Conservation (phyloP, 2,888 invertebrate species). For the Fissipunctia ypsillon region DNA sequence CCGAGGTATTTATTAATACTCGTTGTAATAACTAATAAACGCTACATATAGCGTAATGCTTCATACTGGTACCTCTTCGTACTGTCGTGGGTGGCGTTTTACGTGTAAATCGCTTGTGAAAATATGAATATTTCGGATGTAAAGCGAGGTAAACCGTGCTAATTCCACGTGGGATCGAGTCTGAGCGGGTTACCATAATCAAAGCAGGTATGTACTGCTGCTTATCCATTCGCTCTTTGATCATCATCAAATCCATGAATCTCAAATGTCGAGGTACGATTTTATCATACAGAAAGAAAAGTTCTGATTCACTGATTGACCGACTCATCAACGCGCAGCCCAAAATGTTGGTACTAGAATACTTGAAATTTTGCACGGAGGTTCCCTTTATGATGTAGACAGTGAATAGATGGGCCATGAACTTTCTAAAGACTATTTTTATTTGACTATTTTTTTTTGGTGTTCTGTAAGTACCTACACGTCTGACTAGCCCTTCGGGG, state of each 20-base stretch:
- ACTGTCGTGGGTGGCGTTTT: constrained; percentile 18
- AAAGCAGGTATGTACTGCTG: neutral
- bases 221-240: neutral
- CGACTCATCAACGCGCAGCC: neutral
- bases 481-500: too few relatives aligned
- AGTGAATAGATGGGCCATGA: neutral
- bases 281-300: neutral
- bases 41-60: neutral
- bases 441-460: too few relatives aligned
- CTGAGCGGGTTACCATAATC: neutral
- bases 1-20: constrained; percentile 44
- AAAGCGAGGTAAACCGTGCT: constrained; percentile 9
- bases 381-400: too few relatives aligned
- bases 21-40: constrained; percentile 37
- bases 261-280: neutral
- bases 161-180: neutral
- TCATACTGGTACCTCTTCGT: constrained; percentile 24
- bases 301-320: neutral
- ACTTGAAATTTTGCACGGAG: neutral
- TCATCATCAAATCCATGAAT: neutral
- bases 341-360: neutral
- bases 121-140: neutral
- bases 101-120: constrained; percentile 16
- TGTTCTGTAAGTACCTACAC: too few relatives aligned
- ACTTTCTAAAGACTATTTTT: too few relatives aligned